phyloP scores from a whole-genome alignment of 2,888 invertebrate genomes.

The Nymphalis urticae region DNA sequence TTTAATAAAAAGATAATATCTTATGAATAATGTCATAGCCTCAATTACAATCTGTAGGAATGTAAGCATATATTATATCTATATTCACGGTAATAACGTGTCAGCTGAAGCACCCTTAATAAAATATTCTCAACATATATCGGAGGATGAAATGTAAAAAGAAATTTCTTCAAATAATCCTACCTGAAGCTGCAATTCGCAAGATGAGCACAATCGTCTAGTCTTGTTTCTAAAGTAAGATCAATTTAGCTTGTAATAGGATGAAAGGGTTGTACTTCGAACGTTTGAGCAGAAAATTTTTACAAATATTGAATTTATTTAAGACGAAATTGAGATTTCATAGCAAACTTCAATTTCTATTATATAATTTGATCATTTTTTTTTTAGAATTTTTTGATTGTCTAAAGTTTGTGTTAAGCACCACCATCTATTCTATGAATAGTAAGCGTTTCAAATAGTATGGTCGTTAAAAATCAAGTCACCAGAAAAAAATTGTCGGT shows the following conservation, averaged over 20 bases:
- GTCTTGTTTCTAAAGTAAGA: constrained; percentile 32
- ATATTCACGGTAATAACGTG: constrained; percentile 6
- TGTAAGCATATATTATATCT: neutral
- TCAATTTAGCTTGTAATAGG: constrained; percentile 35
- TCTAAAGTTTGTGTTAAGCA: no score
- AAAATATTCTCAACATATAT: constrained; percentile 22
- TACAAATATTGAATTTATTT: constrained; percentile 44
- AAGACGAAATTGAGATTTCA: constrained; percentile 26
- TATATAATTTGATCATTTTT: no score
- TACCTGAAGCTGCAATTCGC: constrained; percentile 26
- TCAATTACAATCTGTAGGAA: neutral
- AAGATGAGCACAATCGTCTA: constrained; percentile 26
- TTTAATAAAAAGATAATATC: no score
- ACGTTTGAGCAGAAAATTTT: constrained; percentile 35
- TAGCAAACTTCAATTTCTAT: neutral
- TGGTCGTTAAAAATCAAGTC: no score
- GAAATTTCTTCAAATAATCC: constrained; percentile 24
- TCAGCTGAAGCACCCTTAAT: constrained; percentile 11
- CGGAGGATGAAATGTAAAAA: constrained; percentile 21
- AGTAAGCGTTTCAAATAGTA: no score
- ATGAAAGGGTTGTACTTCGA: constrained; percentile 26
- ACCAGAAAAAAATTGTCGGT: no score
- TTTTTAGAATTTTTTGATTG: no score
- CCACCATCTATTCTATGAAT: no score
- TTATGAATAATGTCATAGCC: neutral